Evolutionary conservation across 2,113 vertebrate species (phyloP).

Genomic region (Mustelus asterias): DNA sequence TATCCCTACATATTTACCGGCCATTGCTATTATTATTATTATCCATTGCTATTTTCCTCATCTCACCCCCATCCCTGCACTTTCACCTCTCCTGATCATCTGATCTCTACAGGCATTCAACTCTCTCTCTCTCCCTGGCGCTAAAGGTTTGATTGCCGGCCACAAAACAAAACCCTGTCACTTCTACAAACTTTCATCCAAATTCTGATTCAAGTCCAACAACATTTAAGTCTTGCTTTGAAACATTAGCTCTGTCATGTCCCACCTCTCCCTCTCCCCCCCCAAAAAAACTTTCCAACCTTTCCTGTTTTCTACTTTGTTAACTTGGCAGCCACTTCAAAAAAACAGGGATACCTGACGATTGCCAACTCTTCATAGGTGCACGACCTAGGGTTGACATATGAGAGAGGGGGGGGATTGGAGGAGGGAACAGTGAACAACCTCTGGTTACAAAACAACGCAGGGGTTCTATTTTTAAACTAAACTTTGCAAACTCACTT

Average conservation of each 20-base stretch:
- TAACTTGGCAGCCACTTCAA: background rate
- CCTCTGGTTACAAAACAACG: background rate
- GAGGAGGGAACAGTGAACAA: background rate
- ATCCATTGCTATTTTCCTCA: background rate
- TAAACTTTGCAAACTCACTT: conserved; percentile 2
- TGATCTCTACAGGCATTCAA: background rate
- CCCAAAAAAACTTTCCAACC: too few species aligned
- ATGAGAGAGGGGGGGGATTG: background rate
- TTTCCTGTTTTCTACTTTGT: background rate
- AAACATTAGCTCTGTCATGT: too few species aligned
- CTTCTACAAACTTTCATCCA: background rate
- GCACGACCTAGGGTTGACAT: too few species aligned
- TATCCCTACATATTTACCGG: too few species aligned
- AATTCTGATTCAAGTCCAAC: background rate
- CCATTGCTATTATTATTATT: too few species aligned
- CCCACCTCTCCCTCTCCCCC: too few species aligned
- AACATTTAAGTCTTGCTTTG: too few species aligned
- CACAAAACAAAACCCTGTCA: background rate
- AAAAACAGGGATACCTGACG: background rate
- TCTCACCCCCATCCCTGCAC: background rate
- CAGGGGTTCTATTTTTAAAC: too few species aligned
- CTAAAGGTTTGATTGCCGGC: too few species aligned
- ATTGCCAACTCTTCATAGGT: too few species aligned
- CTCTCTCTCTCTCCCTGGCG: too few species aligned
- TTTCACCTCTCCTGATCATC: background rate